Conservation (phyloP, 2,888 invertebrate genomes). For the Diplolepis rosae region DNA sequence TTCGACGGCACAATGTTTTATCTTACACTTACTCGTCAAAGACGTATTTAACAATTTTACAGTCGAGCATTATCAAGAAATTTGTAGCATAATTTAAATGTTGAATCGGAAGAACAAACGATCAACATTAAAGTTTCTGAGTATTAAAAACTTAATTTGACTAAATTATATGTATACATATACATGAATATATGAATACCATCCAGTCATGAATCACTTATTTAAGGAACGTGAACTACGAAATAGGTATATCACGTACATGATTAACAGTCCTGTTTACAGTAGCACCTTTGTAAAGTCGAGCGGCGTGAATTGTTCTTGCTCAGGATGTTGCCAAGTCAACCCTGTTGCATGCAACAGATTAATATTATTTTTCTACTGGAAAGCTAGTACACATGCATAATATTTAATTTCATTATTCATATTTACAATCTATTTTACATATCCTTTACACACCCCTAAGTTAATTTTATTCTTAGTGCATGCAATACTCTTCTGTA, state of each 20-base stretch:
- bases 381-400: background rate
- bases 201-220: slow-evolving; percentile 21
- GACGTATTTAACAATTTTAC: slow-evolving; percentile 10
- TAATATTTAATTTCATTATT: background rate
- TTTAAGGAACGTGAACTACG: background rate
- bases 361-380: slow-evolving; percentile 53
- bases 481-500: background rate
- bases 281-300: slow-evolving; percentile 30
- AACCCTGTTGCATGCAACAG: slow-evolving; percentile 71
- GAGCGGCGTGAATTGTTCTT: slow-evolving; percentile 33
- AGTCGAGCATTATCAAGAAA: slow-evolving; percentile 21
- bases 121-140: slow-evolving; percentile 22
- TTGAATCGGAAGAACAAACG: slow-evolving; percentile 32
- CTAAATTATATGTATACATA: slow-evolving; percentile 25
- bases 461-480: background rate
- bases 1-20: background rate
- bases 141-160: slow-evolving; percentile 21
- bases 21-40: background rate
- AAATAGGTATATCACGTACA: slow-evolving; percentile 16
- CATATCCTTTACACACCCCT: background rate
- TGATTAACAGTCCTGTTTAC: background rate
- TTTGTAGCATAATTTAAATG: slow-evolving; percentile 35
- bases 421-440: background rate
- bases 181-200: slow-evolving; percentile 4
- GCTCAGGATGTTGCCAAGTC: slow-evolving; percentile 60